Percentiles rank a stretch among this genome's conserved stretches.
phyloP scores from a whole-genome alignment of 2,888 invertebrate genomes.

The Drosophila monieri region DNA sequence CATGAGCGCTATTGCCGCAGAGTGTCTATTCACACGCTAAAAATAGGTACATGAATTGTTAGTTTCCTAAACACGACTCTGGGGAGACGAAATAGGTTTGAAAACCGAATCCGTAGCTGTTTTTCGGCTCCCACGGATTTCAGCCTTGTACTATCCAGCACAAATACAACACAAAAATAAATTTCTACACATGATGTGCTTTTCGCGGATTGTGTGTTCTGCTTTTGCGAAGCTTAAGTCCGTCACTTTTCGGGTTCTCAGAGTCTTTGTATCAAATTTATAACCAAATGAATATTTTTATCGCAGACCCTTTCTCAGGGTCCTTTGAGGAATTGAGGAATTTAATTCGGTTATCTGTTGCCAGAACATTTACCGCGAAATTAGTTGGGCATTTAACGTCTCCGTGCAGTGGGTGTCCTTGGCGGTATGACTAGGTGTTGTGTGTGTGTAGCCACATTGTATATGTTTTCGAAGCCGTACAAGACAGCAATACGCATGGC shows the following conservation, averaged over 20 bases:
- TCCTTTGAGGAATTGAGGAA: conserved; percentile 17
- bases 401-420: conserved; percentile 5
- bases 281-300: conserved; percentile 1
- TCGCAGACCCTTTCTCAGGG: background rate
- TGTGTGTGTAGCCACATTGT: background rate
- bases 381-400: conserved; percentile 64
- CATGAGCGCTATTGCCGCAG: background rate
- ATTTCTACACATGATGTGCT: background rate
- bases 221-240: background rate
- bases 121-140: background rate
- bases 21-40: background rate
- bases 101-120: background rate
- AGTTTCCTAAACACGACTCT: background rate
- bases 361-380: conserved; percentile 26
- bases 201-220: background rate
- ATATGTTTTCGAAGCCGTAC: conserved; percentile 54
- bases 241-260: no score
- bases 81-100: background rate
- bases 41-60: background rate
- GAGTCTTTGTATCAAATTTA: background rate
- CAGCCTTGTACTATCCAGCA: background rate
- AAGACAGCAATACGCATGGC: conserved; percentile 35
- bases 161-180: background rate
- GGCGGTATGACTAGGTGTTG: background rate
- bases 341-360: conserved; percentile 15